A percentile compares a stretch with the other conserved stretches of the same genome.
Evolutionary conservation across 2,797 vertebrate species (phyloP).

Genomic region (Spinus olivaceus): DNA sequence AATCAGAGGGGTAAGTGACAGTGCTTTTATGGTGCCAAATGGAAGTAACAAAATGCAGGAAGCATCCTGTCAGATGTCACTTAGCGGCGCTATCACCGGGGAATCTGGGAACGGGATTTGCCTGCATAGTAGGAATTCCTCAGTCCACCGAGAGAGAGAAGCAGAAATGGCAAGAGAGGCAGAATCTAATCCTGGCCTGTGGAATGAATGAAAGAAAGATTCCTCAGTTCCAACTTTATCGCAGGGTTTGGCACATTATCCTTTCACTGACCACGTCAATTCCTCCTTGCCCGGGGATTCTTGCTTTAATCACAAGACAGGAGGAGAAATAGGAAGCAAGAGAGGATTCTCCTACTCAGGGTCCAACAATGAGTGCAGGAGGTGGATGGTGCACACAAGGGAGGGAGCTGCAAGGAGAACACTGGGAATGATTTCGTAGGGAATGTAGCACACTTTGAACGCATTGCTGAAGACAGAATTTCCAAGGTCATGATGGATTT

Average conservation of each 20-base stretch:
- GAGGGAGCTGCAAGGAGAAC: neutral
- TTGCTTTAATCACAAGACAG: neutral
- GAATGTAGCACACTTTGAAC: neutral
- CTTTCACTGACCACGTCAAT: neutral
- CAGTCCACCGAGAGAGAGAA: neutral
- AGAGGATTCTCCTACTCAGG: neutral
- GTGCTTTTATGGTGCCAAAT: constrained; percentile 44
- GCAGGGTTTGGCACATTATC: neutral
- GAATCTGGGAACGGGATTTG: constrained; percentile 55
- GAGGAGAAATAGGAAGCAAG: neutral
- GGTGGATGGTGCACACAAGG: neutral
- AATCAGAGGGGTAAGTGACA: constrained; percentile 56
- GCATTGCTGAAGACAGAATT: neutral
- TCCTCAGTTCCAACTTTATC: constrained; percentile 2
- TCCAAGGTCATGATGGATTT: neutral
- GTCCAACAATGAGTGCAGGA: neutral
- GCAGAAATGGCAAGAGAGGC: constrained; percentile 41
- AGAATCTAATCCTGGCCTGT: constrained; percentile 25
- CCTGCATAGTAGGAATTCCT: constrained; percentile 62
- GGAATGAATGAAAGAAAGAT: neutral
- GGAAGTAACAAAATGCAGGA: constrained; percentile 63
- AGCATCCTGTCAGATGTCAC: constrained; percentile 65
- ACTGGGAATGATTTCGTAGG: rapidly evolving
- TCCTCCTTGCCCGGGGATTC: neutral
- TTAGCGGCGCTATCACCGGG: constrained; percentile 33